These are phyloP conservation scores for Heteronetta atricapilla DNA, from an alignment of 2,113 vertebrate species.

Conservation along the genomic window DNA sequence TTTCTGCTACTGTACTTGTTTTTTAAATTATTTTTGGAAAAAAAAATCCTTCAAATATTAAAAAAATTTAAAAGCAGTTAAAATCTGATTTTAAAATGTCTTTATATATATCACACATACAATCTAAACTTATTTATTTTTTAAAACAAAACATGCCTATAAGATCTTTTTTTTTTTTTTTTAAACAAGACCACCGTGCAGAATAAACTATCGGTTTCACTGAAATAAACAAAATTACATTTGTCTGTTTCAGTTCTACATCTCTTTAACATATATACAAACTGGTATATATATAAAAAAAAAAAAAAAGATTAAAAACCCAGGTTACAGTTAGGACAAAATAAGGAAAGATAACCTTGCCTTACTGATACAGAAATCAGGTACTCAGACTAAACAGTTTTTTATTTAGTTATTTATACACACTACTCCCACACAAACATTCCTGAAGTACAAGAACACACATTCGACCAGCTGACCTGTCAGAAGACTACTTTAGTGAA, in stretches of 20 bases:
- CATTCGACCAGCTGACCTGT: background rate
- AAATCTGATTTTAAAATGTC: background rate
- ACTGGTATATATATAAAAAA: background rate
- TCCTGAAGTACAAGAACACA: background rate
- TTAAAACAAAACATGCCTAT: background rate
- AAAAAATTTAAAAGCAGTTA: background rate
- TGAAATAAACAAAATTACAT: background rate
- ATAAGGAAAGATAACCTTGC: background rate
- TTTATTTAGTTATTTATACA: background rate
- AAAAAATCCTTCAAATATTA: background rate
- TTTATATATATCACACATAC: background rate
- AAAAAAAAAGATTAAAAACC: too few species aligned
- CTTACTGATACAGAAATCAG: background rate
- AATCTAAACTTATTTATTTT: background rate
- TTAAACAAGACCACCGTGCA: background rate
- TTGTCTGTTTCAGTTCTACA: background rate
- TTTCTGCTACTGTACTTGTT: background rate
- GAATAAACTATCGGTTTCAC: background rate
- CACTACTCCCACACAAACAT: rapidly evolving
- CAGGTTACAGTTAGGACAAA: background rate
- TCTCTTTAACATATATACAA: background rate
- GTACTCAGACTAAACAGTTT: background rate
- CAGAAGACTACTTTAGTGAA: background rate
- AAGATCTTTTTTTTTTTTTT: background rate
- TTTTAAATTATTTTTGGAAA: conserved; percentile 17